phyloP scores from a whole-genome alignment of 1,140 invertebrate species.

The Drosophila tsacasi region DNA sequence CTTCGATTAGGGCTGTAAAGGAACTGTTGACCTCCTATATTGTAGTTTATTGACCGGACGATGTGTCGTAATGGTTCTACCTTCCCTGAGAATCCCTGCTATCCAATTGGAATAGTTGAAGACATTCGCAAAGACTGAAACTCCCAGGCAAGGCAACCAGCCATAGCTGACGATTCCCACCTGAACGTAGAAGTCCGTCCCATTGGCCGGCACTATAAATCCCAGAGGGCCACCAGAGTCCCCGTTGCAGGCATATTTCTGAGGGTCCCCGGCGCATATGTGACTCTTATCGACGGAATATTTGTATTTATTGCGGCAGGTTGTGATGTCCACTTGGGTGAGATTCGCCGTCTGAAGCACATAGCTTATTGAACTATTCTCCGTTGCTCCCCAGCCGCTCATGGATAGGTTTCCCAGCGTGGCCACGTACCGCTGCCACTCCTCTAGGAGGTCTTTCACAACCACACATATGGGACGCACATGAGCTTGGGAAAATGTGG shows the following conservation, averaged over 20 bases:
- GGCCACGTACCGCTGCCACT: background rate
- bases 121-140: background rate
- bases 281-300: background rate
- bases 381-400: background rate
- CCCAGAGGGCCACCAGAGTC: constrained; percentile 14
- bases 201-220: background rate
- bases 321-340: background rate
- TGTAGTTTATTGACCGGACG: background rate
- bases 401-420: background rate
- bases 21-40: background rate
- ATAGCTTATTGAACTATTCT: background rate
- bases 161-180: constrained; percentile 13
- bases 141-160: background rate
- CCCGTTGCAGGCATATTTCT: background rate
- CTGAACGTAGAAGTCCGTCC: background rate
- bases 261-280: constrained; percentile 9
- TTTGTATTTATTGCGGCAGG: background rate
- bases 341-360: background rate
- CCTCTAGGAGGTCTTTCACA: background rate
- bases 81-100: background rate
- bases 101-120: background rate
- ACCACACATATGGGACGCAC: constrained; percentile 12
- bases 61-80: background rate
- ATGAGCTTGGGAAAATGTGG: background rate
- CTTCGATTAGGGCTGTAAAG: background rate